phyloP scores from a whole-genome alignment of 2,113 vertebrate genomes.

The Paradoxurus hermaphroditus region DNA sequence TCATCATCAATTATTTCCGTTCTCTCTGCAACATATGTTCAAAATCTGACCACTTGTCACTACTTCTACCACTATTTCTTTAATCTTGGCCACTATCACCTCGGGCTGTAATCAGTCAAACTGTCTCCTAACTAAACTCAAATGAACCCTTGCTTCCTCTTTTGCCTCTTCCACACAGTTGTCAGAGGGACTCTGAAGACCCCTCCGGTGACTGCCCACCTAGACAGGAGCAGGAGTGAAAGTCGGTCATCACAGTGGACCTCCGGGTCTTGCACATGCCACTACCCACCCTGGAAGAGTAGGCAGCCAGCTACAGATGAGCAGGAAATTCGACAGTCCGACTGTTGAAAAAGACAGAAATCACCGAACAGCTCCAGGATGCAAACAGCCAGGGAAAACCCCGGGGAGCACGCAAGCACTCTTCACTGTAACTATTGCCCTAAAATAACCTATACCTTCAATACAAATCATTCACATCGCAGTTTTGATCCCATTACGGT shows the following conservation, averaged over 20 bases:
- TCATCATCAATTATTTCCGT: neutral
- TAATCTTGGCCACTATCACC: neutral
- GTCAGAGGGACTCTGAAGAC: neutral
- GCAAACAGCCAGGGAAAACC: neutral
- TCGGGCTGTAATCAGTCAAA: neutral
- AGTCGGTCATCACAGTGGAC: neutral
- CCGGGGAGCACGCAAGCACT: neutral
- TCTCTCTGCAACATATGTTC: neutral
- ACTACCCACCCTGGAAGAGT: too few species aligned
- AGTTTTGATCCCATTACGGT: neutral
- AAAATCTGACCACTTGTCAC: neutral
- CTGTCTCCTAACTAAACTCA: neutral
- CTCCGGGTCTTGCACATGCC: neutral
- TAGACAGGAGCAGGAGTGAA: neutral
- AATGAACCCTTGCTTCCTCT: neutral
- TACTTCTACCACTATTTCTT: neutral
- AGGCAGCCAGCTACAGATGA: too few species aligned
- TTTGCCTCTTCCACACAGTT: neutral
- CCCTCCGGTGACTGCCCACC: neutral
- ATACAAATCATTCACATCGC: neutral
- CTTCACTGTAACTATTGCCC: neutral
- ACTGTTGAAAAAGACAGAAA: too few species aligned
- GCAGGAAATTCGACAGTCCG: too few species aligned
- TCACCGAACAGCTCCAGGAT: too few species aligned
- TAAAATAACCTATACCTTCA: neutral